Conservation (phyloP, 1,140 invertebrate species). For the Liolophura sinensis region DNA sequence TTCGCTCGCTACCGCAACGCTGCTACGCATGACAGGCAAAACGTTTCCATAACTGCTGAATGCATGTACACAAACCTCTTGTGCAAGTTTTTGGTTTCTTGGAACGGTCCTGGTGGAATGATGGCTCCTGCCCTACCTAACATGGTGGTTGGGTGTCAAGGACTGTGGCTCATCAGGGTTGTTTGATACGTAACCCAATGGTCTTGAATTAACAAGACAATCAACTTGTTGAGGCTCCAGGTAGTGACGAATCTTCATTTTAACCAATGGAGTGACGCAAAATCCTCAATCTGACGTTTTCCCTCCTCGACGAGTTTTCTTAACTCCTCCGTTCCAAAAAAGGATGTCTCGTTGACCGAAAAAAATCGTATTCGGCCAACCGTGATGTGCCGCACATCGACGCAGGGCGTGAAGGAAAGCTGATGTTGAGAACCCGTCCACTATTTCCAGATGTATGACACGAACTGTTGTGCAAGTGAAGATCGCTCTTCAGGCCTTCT, state of each 20-base stretch:
- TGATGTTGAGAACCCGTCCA: not conserved
- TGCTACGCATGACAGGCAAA: too few relatives aligned
- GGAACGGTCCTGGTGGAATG: not conserved
- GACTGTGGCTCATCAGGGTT: slow-evolving; percentile 3
- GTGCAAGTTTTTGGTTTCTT: slow-evolving; percentile 5
- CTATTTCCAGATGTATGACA: slow-evolving; percentile 12
- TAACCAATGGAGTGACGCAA: not conserved
- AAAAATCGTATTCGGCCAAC: slow-evolving; percentile 7
- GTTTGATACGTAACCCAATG: not conserved
- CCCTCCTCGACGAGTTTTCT: slow-evolving; percentile 4
- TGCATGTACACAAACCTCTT: not conserved
- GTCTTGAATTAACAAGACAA: not conserved
- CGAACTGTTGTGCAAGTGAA: too few relatives aligned
- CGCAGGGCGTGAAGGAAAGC: slow-evolving; percentile 5
- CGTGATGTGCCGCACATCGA: slow-evolving; percentile 8
- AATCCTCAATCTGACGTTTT: not conserved
- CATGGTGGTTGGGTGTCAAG: not conserved
- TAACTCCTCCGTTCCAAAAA: slow-evolving; percentile 11
- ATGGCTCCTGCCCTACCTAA: not conserved
- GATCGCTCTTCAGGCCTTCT: too few relatives aligned
- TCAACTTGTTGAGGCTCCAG: slow-evolving; percentile 5
- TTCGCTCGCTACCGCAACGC: too few relatives aligned
- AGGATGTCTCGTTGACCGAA: slow-evolving; percentile 7
- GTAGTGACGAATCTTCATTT: slow-evolving; percentile 10
- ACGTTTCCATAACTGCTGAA: slow-evolving; percentile 1